phyloP scores from a whole-genome alignment of 2,797 vertebrate species.

The Eupleurogrammus muticus region DNA sequence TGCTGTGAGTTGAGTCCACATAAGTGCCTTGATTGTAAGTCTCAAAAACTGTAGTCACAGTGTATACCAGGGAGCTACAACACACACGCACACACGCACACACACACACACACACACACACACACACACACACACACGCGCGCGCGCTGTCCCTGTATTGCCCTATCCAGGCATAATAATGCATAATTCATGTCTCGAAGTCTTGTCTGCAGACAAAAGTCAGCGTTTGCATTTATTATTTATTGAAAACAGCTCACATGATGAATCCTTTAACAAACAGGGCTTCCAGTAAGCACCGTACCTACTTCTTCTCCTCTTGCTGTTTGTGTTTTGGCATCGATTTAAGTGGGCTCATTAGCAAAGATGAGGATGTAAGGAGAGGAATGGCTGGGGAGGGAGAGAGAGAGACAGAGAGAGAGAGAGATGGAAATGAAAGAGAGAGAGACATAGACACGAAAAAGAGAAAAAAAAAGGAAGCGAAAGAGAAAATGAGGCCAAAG shows the following conservation, averaged over 20 bases:
- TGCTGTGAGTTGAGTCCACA: conserved; percentile 49
- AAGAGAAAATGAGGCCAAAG: conserved; percentile 62
- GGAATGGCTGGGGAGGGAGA: conserved; percentile 40
- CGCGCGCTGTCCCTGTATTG: conserved; percentile 72
- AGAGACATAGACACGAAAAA: background rate
- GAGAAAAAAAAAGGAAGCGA: conserved; percentile 1
- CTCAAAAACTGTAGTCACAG: conserved; percentile 53
- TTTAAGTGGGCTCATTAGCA: conserved; percentile 80
- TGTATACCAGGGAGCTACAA: conserved; percentile 35
- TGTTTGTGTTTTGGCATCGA: conserved; percentile 79
- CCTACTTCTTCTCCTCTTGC: conserved; percentile 68
- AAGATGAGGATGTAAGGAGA: conserved; percentile 65
- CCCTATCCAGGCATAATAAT: conserved; percentile 83
- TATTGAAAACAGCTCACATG: conserved; percentile 81
- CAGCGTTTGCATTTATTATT: conserved; percentile 83
- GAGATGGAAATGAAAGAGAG: no score
- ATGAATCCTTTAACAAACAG: conserved; percentile 82
- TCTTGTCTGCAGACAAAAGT: conserved; percentile 84
- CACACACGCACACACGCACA: conserved; percentile 28
- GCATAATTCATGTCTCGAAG: conserved; percentile 81
- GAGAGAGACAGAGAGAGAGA: conserved; percentile 20
- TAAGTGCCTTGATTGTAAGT: conserved; percentile 57
- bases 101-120: conserved; percentile 16
- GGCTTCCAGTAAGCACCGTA: conserved; percentile 71
- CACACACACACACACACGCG: conserved; percentile 46